Percentiles rank a stretch among this genome's conserved stretches.
Conservation (phyloP, 2,888 invertebrate species). For the Clanis bilineata region DNA sequence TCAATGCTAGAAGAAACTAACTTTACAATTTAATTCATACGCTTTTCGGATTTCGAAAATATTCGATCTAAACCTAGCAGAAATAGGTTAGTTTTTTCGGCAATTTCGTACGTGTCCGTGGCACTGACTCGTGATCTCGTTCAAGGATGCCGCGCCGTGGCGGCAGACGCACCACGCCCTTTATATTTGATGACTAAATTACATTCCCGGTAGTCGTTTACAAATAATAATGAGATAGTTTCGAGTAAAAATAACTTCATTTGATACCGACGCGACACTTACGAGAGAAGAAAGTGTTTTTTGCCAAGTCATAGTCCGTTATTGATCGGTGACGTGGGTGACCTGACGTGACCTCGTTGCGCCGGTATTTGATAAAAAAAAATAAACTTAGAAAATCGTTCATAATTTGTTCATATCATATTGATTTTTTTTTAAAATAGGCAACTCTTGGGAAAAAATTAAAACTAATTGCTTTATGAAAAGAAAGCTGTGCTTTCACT, state of each 20-base stretch:
- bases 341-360: conserved; percentile 14
- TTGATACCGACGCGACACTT: background rate
- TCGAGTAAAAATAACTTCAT: no score
- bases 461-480: background rate
- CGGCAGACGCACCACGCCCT: conserved; percentile 34
- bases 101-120: background rate
- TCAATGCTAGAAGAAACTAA: background rate
- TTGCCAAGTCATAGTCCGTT: background rate
- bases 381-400: no score
- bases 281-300: background rate
- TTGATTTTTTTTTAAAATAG: no score
- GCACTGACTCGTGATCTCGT: conserved; percentile 23
- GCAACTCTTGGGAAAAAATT: background rate
- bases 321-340: conserved; percentile 4
- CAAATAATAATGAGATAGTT: background rate
- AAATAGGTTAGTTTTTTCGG: background rate
- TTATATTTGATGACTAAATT: background rate
- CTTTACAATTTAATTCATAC: background rate
- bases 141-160: conserved; percentile 41
- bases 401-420: no score
- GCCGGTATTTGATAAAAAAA: background rate
- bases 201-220: no score
- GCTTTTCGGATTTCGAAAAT: background rate
- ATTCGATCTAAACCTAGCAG: background rate
- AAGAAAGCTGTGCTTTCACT: conserved; percentile 8